phyloP scores from a whole-genome alignment of 2,113 vertebrate genomes.

The Capricornis sumatraensis region DNA sequence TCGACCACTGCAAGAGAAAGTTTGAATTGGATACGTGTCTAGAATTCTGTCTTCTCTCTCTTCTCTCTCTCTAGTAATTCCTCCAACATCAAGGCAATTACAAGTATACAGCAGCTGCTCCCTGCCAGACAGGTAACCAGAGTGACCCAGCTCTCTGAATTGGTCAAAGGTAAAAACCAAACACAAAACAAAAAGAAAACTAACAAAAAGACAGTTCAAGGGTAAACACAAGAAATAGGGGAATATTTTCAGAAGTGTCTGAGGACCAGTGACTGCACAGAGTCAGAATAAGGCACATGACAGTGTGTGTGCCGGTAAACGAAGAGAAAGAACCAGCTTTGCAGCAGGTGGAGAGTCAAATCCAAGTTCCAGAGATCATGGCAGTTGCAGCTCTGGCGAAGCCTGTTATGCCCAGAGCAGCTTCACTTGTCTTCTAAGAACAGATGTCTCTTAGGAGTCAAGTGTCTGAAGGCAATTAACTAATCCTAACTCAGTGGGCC shows the following conservation, averaged over 20 bases:
- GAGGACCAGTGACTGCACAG: too few species aligned
- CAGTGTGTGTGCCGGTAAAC: background rate
- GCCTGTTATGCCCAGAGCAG: background rate
- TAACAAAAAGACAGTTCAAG: background rate
- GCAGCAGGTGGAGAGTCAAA: background rate
- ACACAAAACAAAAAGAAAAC: background rate
- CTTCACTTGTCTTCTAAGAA: conserved; percentile 16
- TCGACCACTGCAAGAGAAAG: background rate
- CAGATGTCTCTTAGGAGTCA: background rate
- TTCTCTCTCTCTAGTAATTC: background rate
- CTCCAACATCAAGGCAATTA: background rate
- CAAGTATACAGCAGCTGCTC: background rate
- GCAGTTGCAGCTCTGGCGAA: background rate
- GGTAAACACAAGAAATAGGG: background rate
- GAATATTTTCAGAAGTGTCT: background rate
- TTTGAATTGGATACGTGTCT: background rate
- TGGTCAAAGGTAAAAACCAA: background rate
- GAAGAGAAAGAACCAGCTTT: background rate
- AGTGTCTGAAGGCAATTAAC: conserved; percentile 25
- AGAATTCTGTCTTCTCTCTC: background rate
- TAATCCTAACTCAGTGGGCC: background rate
- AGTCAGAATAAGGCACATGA: background rate
- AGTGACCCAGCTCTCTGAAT: background rate
- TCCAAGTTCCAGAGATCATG: background rate
- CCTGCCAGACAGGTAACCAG: background rate